Conservation (phyloP, 2,113 vertebrate species). For the Eulacestoma nigropectus region DNA sequence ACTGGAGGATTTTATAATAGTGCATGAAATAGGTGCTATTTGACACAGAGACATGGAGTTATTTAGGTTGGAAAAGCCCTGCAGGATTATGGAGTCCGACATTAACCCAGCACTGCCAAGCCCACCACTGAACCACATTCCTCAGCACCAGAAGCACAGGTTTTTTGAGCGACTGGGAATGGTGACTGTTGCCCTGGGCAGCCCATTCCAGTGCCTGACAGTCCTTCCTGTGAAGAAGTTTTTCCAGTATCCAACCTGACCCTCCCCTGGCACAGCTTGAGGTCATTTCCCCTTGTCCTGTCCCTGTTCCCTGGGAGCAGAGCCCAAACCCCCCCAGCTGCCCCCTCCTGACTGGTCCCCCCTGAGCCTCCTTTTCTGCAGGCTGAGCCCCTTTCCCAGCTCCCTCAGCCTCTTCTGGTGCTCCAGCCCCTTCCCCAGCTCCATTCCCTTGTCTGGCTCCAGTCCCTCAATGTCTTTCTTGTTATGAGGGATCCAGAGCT, state of each 20-base stretch:
- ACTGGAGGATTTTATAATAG: neutral
- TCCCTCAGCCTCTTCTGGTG: neutral
- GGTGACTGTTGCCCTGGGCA: neutral
- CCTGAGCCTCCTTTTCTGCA: neutral
- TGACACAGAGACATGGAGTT: neutral
- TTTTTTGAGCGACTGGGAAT: neutral
- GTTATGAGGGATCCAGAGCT: neutral
- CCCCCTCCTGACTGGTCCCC: neutral
- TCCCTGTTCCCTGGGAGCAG: neutral
- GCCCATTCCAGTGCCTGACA: neutral
- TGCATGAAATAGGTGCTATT: neutral
- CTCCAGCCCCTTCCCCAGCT: neutral
- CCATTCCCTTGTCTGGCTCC: accelerated
- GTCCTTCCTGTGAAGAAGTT: neutral
- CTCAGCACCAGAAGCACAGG: neutral
- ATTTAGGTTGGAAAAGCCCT: neutral
- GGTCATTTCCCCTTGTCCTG: neutral
- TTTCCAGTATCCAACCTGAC: neutral
- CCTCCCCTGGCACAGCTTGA: neutral
- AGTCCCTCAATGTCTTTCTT: neutral
- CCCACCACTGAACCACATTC: no score
- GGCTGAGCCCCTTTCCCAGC: neutral
- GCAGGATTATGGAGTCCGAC: neutral
- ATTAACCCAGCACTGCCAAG: neutral
- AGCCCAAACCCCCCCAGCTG: neutral